Percentiles rank a stretch among this genome's conserved stretches.
Conservation (phyloP, 2,888 invertebrate genomes). For the Plebejus melissa region DNA sequence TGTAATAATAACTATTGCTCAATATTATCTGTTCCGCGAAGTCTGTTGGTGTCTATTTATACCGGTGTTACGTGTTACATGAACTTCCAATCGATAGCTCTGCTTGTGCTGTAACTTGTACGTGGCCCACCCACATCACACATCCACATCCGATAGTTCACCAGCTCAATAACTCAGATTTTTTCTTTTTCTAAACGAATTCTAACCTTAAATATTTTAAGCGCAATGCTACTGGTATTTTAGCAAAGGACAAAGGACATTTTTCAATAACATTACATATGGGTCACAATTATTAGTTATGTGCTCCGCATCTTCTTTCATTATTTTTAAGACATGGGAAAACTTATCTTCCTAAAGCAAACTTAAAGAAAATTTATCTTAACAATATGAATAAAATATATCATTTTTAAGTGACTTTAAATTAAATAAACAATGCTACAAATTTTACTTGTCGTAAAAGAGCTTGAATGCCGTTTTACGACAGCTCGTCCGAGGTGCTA, state of each 20-base stretch:
- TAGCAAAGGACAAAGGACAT: too few relatives aligned
- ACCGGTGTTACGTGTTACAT: conserved; percentile 43
- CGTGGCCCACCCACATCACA: conserved; percentile 30
- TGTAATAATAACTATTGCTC: not conserved
- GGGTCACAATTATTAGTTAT: too few relatives aligned
- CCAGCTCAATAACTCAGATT: not conserved
- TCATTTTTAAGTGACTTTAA: not conserved
- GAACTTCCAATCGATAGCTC: conserved; percentile 44
- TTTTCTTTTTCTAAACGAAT: not conserved
- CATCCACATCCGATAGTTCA: not conserved
- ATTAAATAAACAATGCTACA: conserved; percentile 4
- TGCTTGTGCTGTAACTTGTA: conserved; percentile 15
- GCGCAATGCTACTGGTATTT: too few relatives aligned
- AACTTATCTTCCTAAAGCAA: not conserved
- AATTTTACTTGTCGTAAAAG: not conserved
- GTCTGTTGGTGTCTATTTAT: conserved; percentile 45
- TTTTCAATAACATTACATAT: too few relatives aligned
- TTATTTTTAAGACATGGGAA: not conserved
- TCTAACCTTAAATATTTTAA: too few relatives aligned
- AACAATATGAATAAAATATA: not conserved
- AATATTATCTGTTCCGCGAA: conserved; percentile 31
- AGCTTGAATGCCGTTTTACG: not conserved
- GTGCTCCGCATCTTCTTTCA: not conserved
- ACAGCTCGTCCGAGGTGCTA: not conserved
- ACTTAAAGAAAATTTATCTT: too few relatives aligned